Evolutionary conservation across 2,797 vertebrate species (phyloP).

Genomic region (Choloepus didactylus): DNA sequence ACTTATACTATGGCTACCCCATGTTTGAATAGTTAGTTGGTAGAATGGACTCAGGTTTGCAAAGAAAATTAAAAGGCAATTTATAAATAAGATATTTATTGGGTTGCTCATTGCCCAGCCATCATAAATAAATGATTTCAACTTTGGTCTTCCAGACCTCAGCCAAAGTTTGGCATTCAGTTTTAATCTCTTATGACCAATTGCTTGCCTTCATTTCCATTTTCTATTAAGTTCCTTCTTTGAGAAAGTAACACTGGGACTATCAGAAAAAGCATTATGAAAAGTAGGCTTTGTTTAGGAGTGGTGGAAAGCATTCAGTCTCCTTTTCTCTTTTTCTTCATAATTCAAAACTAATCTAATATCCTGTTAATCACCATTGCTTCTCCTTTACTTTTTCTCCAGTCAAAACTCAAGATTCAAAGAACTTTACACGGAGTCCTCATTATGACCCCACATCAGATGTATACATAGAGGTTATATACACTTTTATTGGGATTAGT

Average conservation of each 20-base stretch:
- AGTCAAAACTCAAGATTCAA: background rate
- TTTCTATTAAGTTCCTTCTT: slow-evolving; percentile 13
- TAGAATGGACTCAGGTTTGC: background rate
- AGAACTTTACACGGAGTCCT: background rate
- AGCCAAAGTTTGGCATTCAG: background rate
- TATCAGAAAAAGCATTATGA: background rate
- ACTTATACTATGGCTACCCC: background rate
- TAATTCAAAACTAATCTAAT: background rate
- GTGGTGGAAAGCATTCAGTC: background rate
- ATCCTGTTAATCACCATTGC: background rate
- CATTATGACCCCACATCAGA: background rate
- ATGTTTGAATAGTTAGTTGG: background rate
- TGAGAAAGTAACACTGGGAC: background rate
- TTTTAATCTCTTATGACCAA: background rate
- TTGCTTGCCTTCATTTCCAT: background rate
- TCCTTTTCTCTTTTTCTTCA: background rate
- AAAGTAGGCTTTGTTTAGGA: background rate
- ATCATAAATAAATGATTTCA: background rate
- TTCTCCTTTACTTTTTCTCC: background rate
- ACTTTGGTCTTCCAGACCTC: background rate
- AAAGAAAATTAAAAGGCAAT: background rate
- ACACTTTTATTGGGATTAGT: background rate
- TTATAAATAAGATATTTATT: slow-evolving; percentile 22
- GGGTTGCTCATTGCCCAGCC: background rate
- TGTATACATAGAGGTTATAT: background rate